A percentile compares a stretch with the other conserved stretches of the same genome.
phyloP scores from a whole-genome alignment of 2,888 invertebrate species.

The Heliconius cydno region DNA sequence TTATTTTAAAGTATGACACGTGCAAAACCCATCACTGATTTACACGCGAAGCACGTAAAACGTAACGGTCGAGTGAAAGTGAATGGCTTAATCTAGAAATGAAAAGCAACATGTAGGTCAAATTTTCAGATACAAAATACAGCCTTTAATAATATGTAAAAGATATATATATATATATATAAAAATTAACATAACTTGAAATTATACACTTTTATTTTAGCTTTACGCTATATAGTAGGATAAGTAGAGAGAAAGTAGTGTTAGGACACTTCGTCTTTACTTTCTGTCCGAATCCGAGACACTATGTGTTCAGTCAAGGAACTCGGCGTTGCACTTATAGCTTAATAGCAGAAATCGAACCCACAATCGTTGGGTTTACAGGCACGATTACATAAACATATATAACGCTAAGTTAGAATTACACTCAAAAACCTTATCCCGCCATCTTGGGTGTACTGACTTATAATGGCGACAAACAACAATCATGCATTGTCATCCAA shows the following conservation, averaged over 20 bases:
- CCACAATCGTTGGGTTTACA: too few relatives aligned
- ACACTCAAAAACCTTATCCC: too few relatives aligned
- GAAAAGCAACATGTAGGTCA: constrained; percentile 25
- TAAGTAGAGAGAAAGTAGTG: too few relatives aligned
- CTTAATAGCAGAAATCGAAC: too few relatives aligned
- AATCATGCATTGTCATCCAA: too few relatives aligned
- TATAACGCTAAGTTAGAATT: too few relatives aligned
- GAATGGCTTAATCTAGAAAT: constrained; percentile 25
- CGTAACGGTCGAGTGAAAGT: constrained; percentile 23
- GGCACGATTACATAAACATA: too few relatives aligned
- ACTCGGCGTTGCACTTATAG: not conserved
- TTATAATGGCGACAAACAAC: too few relatives aligned
- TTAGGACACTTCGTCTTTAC: too few relatives aligned
- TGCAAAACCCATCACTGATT: constrained; percentile 21
- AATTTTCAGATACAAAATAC: constrained; percentile 19
- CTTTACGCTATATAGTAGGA: too few relatives aligned
- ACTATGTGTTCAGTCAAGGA: not conserved
- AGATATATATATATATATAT: not conserved
- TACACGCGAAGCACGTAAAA: constrained; percentile 24
- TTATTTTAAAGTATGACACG: constrained; percentile 2
- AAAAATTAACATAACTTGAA: not conserved
- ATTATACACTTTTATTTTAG: not conserved
- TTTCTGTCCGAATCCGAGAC: not conserved
- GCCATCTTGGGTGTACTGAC: too few relatives aligned
- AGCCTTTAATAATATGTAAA: not conserved